Base-by-base conservation (phyloP, 2,888 invertebrate species). In the Sesia apiformis region DNA sequence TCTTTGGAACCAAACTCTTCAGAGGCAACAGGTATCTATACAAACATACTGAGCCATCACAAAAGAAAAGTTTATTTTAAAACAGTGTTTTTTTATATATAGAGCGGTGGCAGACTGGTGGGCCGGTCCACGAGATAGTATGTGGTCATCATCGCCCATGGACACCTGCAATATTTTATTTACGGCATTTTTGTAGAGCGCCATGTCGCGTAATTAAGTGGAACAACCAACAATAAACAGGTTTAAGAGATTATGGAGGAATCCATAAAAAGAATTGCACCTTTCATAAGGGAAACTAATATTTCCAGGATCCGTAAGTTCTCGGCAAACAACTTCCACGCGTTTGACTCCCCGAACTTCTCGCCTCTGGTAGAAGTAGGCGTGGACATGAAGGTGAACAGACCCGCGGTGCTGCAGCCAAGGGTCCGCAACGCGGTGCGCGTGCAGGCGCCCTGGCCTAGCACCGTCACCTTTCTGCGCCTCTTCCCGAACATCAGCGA, bases 401-500 rank as follows among this genome's bases (percentile, higher is more conserved):
- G 23, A 3, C 4, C 46, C 23, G 46, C 46, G 46, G 46, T 46
- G n/a, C 46, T 46, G n/a, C 46, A 23, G 8, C 7, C n/a, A 4
- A 46, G 4, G 4, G 23, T 23, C 23, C 23, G 6, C 59, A 63
- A 23, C 46, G 8, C n/a, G 23, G 7, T 46, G 67, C 68, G 76
- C 43, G 93, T 95, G 0, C 93, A 94, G 62, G 87, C 91, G 5
- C 85, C 89, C 8, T 84, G 97, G 62, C 94, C 93, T 74, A 85
- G 92, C 55, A 93, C 96, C 77, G 96, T 97, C 5, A 94, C 94
- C 0, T 76, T 96, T 40, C 76, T 97, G n/a, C 90, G 95, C 5
- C 88, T 97, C 58, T 97, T 96, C 76, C 97, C 97, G 0, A 94
- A 95, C 59, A 96, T 97, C 64, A 94, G 95, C 3, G 84, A 90